phyloP scores from a whole-genome alignment of 1,140 invertebrate species.

The Drosophila tani region DNA sequence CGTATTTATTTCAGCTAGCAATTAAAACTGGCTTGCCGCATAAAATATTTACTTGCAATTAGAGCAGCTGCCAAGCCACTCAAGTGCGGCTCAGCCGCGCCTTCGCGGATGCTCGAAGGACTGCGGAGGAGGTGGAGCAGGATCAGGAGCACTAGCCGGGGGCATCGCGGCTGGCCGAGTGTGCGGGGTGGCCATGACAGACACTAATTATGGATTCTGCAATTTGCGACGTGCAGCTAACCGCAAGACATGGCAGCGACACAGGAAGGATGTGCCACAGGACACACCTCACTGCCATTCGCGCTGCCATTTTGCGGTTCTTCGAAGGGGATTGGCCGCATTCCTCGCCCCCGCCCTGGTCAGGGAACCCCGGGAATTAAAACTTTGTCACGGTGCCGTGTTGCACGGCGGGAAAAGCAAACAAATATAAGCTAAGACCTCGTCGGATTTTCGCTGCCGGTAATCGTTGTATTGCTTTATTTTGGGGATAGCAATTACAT shows the following conservation, averaged over 20 bases:
- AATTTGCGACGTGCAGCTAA: constrained; percentile 78
- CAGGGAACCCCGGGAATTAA: constrained; percentile 29
- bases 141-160: background rate
- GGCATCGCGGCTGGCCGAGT: constrained; percentile 8
- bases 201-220: constrained; percentile 82
- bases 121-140: background rate
- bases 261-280: constrained; percentile 53
- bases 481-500: too few relatives aligned
- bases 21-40: constrained; percentile 76
- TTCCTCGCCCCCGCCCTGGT: constrained; percentile 18
- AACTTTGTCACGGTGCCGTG: constrained; percentile 34
- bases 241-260: constrained; percentile 61
- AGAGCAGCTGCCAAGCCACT: constrained; percentile 68
- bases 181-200: constrained; percentile 65
- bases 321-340: constrained; percentile 21
- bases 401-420: constrained; percentile 2
- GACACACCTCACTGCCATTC: constrained; percentile 62
- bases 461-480: background rate
- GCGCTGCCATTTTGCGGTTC: constrained; percentile 70
- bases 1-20: constrained; percentile 80
- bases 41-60: constrained; percentile 83
- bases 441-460: background rate
- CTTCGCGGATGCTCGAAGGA: constrained; percentile 32
- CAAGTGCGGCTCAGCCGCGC: constrained; percentile 70
- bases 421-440: constrained; percentile 12